These are phyloP conservation scores for Poecile atricapillus DNA, from an alignment of 2,113 vertebrate genomes.

Conservation along the genomic window DNA sequence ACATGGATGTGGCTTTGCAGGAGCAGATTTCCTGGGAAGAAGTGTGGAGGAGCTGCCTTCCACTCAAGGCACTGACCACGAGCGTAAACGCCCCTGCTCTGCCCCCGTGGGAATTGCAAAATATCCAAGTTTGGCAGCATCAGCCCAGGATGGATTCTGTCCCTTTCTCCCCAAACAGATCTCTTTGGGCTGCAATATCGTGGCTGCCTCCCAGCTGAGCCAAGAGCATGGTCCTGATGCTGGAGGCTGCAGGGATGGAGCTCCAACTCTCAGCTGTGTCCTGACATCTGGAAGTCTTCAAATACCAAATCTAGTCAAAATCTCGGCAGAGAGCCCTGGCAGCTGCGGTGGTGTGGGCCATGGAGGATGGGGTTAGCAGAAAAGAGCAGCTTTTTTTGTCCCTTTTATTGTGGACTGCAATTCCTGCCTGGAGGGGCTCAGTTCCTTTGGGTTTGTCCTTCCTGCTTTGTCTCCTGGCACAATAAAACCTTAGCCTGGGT, in stretches of 20 bases:
- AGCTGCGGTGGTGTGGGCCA: not conserved
- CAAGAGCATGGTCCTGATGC: not conserved
- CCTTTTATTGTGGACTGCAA: not conserved
- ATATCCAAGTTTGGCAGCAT: not conserved
- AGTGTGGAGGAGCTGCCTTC: not conserved
- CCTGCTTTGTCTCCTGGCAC: not conserved
- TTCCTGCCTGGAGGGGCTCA: not conserved
- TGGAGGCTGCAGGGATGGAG: not conserved
- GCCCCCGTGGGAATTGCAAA: not conserved
- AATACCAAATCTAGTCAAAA: not conserved
- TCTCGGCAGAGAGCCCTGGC: not conserved
- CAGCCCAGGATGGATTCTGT: not conserved
- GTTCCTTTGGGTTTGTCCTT: not conserved
- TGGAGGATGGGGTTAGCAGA: not conserved
- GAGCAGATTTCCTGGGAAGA: not conserved
- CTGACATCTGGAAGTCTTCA: constrained; percentile 26
- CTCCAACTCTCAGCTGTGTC: not conserved
- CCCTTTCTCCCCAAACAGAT: not conserved
- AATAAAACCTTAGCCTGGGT: not conserved
- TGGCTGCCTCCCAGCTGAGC: not conserved
- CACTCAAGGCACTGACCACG: not conserved
- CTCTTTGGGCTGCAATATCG: not conserved
- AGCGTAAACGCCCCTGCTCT: not conserved
- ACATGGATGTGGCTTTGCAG: not conserved
- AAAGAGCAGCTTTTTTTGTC: not conserved